Evolutionary conservation across 2,888 invertebrate species (phyloP).

Genomic region (Plusia festucae): DNA sequence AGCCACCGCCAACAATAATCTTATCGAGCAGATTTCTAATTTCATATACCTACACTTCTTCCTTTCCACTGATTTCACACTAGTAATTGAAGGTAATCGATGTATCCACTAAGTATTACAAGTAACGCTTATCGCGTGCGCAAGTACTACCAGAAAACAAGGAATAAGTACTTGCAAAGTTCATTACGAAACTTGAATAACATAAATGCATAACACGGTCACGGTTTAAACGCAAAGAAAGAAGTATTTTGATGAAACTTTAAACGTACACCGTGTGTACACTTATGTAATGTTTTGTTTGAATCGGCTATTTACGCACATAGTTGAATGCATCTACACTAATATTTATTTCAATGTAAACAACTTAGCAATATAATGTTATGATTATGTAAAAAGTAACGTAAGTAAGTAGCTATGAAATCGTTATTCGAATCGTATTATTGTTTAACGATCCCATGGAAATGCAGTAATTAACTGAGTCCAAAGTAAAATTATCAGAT

Average conservation of each 20-base stretch:
- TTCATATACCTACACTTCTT: constrained; percentile 31
- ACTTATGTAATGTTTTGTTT: constrained; percentile 42
- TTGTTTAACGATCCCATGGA: constrained; percentile 33
- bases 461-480: constrained; percentile 34
- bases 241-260: constrained; percentile 58
- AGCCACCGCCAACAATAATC: constrained; percentile 28
- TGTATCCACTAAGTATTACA: constrained; percentile 45
- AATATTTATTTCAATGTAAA: constrained; percentile 5
- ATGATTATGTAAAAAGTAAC: constrained; percentile 44
- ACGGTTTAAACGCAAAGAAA: constrained; percentile 63
- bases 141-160: constrained; percentile 58
- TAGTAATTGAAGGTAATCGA: constrained; percentile 33
- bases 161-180: constrained; percentile 59
- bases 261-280: constrained; percentile 24
- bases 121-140: constrained; percentile 54
- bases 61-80: constrained; percentile 41
- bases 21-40: constrained; percentile 39
- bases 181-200: constrained; percentile 73
- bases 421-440: constrained; percentile 25
- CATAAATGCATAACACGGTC: constrained; percentile 71
- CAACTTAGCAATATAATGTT: constrained; percentile 6
- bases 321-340: constrained; percentile 22
- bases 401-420: constrained; percentile 34
- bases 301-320: constrained; percentile 29
- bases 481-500: constrained; percentile 40